A percentile compares a stretch with the other conserved stretches of the same genome.
phyloP scores from a whole-genome alignment of 2,797 vertebrate genomes.

The Pygocentrus nattereri region DNA sequence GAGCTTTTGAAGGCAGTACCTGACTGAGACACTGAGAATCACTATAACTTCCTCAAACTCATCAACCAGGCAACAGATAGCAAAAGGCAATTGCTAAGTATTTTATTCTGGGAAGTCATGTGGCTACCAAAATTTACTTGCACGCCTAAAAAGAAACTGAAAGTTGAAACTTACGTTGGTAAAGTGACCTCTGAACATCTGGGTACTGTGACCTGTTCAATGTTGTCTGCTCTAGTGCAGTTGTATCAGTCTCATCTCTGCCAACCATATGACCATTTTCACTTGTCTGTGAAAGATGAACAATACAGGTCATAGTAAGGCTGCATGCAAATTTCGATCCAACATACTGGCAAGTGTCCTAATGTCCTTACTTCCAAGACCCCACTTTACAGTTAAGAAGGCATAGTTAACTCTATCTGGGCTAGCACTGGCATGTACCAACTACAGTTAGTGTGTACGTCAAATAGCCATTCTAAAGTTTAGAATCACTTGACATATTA shows the following conservation, averaged over 20 bases:
- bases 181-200: conserved; percentile 74
- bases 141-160: neutral
- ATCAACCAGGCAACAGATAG: neutral
- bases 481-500: no score
- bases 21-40: neutral
- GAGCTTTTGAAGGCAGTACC: neutral
- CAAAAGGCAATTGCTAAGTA: neutral
- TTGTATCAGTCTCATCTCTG: conserved; percentile 51
- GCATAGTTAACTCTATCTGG: no score
- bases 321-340: no score
- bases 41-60: conserved; percentile 13
- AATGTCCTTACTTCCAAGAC: no score
- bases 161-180: conserved; percentile 67
- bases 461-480: no score
- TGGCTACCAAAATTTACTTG: no score
- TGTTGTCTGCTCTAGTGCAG: conserved; percentile 10
- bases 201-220: conserved; percentile 60
- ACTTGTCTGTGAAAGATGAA: conserved; percentile 30
- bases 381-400: no score
- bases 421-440: no score
- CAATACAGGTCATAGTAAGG: neutral
- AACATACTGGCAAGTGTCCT: no score
- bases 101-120: neutral
- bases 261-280: neutral
- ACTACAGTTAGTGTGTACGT: no score